These are phyloP conservation scores for Pangasius krempfi DNA, from an alignment of 2,797 vertebrate genomes.

Conservation along the genomic window DNA sequence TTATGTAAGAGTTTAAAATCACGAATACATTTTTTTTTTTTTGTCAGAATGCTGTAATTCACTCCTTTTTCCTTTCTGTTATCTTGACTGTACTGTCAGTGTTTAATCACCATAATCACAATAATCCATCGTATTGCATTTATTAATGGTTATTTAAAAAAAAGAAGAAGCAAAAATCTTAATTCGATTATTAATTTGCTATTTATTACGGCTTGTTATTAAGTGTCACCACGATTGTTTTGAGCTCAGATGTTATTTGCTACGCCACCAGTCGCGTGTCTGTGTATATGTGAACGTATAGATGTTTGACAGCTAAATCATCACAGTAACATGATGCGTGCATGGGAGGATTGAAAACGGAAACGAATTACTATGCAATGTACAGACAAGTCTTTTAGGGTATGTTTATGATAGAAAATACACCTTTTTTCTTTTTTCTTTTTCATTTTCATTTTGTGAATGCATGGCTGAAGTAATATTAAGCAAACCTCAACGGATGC, in stretches of 20 bases:
- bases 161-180: neutral
- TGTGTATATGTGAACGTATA: constrained; percentile 22
- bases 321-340: constrained; percentile 43
- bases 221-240: neutral
- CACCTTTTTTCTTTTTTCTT: neutral
- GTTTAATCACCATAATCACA: neutral
- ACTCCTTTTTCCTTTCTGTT: neutral
- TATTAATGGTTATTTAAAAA: neutral
- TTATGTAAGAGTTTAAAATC: neutral
- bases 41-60: constrained; percentile 14
- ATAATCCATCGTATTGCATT: neutral
- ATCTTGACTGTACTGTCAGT: neutral
- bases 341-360: constrained; percentile 20
- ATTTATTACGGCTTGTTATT: neutral
- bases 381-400: constrained; percentile 42
- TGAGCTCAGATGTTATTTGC: constrained; percentile 57
- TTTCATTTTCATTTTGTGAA: constrained; percentile 9
- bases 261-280: constrained; percentile 47
- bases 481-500: constrained; percentile 3
- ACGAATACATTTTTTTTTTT: neutral
- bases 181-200: neutral
- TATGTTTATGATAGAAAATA: neutral
- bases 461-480: constrained; percentile 30
- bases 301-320: constrained; percentile 46
- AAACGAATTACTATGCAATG: constrained; percentile 54